Evolutionary conservation across 2,113 vertebrate species (phyloP).

Genomic region (Casuarius casuarius): DNA sequence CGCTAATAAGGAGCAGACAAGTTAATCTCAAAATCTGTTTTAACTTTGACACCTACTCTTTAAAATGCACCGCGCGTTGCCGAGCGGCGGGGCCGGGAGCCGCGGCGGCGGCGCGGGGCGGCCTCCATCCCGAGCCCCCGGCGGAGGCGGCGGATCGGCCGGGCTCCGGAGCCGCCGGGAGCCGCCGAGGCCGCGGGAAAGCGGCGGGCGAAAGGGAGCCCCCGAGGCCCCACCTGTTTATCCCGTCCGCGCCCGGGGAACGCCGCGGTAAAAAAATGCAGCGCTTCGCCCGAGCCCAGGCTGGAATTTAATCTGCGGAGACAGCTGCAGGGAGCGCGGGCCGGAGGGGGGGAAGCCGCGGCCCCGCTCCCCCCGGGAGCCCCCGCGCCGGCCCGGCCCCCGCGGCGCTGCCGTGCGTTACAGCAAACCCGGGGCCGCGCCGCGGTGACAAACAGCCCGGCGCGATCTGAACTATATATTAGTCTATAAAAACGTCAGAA

Average conservation of each 20-base stretch:
- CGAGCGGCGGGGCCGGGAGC: background rate
- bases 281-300: background rate
- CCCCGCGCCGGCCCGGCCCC: background rate
- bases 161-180: too few species aligned
- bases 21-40: constrained; percentile 19
- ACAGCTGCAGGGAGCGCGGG: constrained; percentile 38
- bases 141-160: too few species aligned
- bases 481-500: constrained; percentile 56
- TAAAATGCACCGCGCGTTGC: background rate
- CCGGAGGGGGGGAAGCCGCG: background rate
- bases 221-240: constrained; percentile 41
- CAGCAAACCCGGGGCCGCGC: background rate
- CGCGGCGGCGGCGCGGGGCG: background rate
- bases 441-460: constrained; percentile 14
- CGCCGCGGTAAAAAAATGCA: fast-evolving
- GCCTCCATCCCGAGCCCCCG: too few species aligned
- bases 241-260: background rate
- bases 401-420: background rate
- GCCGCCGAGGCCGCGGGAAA: too few species aligned
- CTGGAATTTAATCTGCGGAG: background rate
- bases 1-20: background rate
- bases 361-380: background rate
- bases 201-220: too few species aligned
- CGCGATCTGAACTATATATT: background rate
- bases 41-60: constrained; percentile 42